Evolutionary conservation across 2,797 vertebrate genomes (phyloP), one percentile per base, ranked within the genome.

Genomic region (Mormyrops attenuatus): DNA sequence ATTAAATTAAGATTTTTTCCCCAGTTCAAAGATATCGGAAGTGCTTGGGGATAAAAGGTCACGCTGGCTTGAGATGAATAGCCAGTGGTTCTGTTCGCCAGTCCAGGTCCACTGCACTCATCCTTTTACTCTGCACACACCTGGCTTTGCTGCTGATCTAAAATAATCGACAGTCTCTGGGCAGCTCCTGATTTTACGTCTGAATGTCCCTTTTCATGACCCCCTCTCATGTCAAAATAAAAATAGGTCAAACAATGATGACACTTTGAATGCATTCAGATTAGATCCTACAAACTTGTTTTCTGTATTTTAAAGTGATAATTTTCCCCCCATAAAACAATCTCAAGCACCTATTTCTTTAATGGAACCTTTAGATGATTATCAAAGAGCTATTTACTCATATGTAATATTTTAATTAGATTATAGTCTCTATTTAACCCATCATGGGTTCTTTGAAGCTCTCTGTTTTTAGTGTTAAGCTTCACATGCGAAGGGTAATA

Each of bases 361-460:
- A 98, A 98, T 97, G 97, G 96, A 97, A 97, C 96, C 96, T 97
- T 97, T 95, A 97, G 97, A 97, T 97, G 96, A 96, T 97, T 98
- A 98, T 99, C 98, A 99, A 99, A 99, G 98, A 97, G 95, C 97
- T 97, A 97, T 99, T 99, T 99, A 97, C 96, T 96, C 94, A 92
- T 95, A 96, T 97, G 96, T 97, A 98, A 98, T 98, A 97, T 98
- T 99, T 97, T 99, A 99, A 99, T 99, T 97, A 97, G 97, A 98
- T 98, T 97, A 98, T 97, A 96, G 97, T 97, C 97, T 98, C 97
- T 97, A 98, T 99, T 99, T 99, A 99, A 99, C 98, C 98, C 98
- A 98, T 99, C 97, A 97, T 95, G 95, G 95, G 93, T 95, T 95
- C 97, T 99, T 99, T 99, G 98, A 99, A 98, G 97, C 96, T 94